phyloP scores from a whole-genome alignment of 2,888 invertebrate species.

The Ennomos quercinarius region DNA sequence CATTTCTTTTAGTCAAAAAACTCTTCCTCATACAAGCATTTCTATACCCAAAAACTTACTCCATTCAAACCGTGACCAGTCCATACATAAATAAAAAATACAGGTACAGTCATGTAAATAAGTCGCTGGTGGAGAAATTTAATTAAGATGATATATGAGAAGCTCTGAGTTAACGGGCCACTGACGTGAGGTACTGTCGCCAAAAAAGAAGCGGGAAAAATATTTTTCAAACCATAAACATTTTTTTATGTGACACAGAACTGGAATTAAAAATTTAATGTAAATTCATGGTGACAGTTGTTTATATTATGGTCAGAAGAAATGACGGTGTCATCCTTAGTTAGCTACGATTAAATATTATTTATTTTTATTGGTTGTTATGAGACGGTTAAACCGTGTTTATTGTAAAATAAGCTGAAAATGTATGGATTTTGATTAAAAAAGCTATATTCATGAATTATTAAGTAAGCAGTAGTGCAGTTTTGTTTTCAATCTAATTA shows the following conservation, averaged over 20 bases:
- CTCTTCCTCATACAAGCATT: constrained; percentile 11
- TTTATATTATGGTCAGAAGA: constrained; percentile 30
- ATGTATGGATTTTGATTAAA: neutral
- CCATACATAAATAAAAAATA: constrained; percentile 39
- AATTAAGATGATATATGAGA: constrained; percentile 85
- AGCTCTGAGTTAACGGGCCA: constrained; percentile 71
- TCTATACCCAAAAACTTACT: constrained; percentile 32
- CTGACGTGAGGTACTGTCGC: constrained; percentile 57
- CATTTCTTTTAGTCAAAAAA: constrained; percentile 18
- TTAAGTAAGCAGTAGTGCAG: no score
- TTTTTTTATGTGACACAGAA: constrained; percentile 40
- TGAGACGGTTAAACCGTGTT: constrained; percentile 12
- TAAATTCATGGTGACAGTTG: constrained; percentile 39
- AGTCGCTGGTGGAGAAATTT: constrained; percentile 79
- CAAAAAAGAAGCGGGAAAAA: constrained; percentile 42
- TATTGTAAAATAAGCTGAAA: neutral
- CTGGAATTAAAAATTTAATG: constrained; percentile 38
- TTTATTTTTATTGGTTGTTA: constrained; percentile 24
- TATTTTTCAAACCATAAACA: constrained; percentile 38
- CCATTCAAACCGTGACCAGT: constrained; percentile 40
- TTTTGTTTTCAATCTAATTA: no score
- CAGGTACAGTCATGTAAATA: constrained; percentile 79
- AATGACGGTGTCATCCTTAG: constrained; percentile 20
- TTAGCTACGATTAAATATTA: constrained; percentile 24
- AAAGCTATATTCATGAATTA: neutral